These are phyloP conservation scores for Otocyon megalotis DNA, from an alignment of 2,113 vertebrate species.

Conservation along the genomic window DNA sequence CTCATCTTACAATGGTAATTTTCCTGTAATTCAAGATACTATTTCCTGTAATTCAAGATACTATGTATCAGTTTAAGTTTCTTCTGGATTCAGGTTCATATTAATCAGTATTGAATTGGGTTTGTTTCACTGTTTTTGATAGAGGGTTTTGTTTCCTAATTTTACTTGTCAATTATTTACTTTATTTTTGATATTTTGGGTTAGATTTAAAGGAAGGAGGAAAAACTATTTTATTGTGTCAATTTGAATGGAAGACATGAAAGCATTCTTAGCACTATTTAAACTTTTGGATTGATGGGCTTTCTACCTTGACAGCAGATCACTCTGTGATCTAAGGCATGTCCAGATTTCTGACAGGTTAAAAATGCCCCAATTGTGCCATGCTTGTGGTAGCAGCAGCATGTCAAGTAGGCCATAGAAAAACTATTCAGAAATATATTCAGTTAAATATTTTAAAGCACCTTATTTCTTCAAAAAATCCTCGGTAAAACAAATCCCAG, in stretches of 20 bases:
- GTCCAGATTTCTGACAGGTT: neutral
- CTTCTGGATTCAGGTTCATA: neutral
- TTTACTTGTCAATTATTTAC: neutral
- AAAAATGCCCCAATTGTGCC: neutral
- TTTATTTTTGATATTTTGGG: neutral
- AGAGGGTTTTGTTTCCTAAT: neutral
- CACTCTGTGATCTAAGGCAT: neutral
- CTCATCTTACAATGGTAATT: neutral
- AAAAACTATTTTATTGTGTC: neutral
- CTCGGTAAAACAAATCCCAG: neutral
- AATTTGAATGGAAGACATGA: neutral
- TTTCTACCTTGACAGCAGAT: neutral
- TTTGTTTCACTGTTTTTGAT: neutral
- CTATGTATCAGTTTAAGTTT: neutral
- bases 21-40: neutral
- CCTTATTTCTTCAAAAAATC: conserved; percentile 1
- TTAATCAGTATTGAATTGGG: rapidly evolving
- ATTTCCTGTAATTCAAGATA: neutral
- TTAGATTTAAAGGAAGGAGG: neutral
- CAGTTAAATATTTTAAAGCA: neutral
- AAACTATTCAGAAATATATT: neutral
- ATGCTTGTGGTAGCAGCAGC: rapidly evolving
- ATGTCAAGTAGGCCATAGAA: neutral
- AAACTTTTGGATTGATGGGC: neutral
- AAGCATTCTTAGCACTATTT: neutral